Percentiles rank a stretch among this genome's conserved stretches.
Evolutionary conservation across 92 coral and sea anemone genomes (phyloP).

Genomic region (Palythoa grandiflora): DNA sequence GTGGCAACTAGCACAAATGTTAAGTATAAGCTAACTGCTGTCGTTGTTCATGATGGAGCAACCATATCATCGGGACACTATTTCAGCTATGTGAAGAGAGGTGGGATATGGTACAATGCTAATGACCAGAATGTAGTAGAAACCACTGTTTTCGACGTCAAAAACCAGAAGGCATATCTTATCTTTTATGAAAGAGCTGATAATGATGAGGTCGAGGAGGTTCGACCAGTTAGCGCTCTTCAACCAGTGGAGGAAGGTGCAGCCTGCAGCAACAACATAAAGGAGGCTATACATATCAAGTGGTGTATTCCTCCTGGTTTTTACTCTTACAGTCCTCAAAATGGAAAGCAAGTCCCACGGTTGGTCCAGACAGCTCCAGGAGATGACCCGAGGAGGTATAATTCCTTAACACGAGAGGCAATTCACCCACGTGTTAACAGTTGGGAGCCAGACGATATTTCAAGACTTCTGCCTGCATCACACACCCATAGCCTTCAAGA

Average conservation of each 20-base stretch:
- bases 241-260: constrained; percentile 10
- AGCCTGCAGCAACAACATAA: background rate
- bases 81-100: constrained; percentile 30
- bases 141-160: constrained; percentile 29
- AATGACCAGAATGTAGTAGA: constrained; percentile 45
- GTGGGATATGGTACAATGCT: constrained; percentile 48
- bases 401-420: constrained; percentile 32
- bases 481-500: constrained; percentile 26
- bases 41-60: constrained; percentile 49
- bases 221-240: constrained; percentile 2
- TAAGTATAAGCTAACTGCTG: constrained; percentile 39
- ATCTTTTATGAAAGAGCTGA: background rate
- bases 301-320: constrained; percentile 42
- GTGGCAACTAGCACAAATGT: constrained; percentile 38
- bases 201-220: constrained; percentile 9
- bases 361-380: constrained; percentile 35
- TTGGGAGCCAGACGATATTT: constrained; percentile 53
- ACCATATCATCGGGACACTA: constrained; percentile 51
- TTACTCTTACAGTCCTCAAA: constrained; percentile 23
- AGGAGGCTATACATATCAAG: constrained; percentile 27
- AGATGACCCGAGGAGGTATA: constrained; percentile 23
- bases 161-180: constrained; percentile 46
- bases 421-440: constrained; percentile 50
- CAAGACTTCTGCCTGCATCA: constrained; percentile 55
- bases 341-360: constrained; percentile 19